Percentiles rank a stretch among this genome's conserved stretches.
These are phyloP conservation scores for Drosophila recens DNA, from an alignment of 2,888 invertebrate genomes.

Conservation along the genomic window DNA sequence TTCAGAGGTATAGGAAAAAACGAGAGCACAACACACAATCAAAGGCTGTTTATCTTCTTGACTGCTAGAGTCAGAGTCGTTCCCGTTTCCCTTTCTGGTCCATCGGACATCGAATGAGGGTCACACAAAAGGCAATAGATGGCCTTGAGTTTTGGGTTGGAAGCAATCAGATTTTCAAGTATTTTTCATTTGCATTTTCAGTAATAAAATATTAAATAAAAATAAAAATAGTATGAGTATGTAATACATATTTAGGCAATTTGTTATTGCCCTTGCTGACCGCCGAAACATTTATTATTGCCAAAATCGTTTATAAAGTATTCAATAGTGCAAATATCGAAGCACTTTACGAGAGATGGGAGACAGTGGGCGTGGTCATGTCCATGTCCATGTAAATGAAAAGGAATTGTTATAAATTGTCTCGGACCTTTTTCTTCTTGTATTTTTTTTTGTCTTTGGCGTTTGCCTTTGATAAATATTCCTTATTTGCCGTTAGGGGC, in stretches of 20 bases:
- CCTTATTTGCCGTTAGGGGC: constrained; percentile 47
- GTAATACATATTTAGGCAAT: constrained; percentile 47
- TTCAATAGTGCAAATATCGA: constrained; percentile 70
- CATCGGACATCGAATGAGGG: constrained; percentile 55
- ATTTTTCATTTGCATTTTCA: constrained; percentile 70
- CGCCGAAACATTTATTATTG: constrained; percentile 62
- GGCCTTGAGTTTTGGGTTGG: constrained; percentile 20
- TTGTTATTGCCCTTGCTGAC: constrained; percentile 52
- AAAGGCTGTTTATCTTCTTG: constrained; percentile 76
- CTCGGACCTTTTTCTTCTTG: constrained; percentile 50
- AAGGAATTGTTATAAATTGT: constrained; percentile 76
- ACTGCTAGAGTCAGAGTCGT: constrained; percentile 43
- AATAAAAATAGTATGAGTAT: constrained; percentile 39
- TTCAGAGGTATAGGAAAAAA: neutral
- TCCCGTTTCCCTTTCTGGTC: constrained; percentile 32
- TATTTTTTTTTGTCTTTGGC: constrained; percentile 16
- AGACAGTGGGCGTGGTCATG: constrained; percentile 14
- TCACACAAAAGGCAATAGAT: constrained; percentile 35
- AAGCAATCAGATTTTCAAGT: constrained; percentile 42
- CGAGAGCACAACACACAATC: constrained; percentile 58
- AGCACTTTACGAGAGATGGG: neutral
- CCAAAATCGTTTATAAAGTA: constrained; percentile 70
- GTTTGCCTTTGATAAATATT: constrained; percentile 45
- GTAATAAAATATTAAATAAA: constrained; percentile 34
- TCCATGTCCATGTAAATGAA: constrained; percentile 61